Evolutionary conservation across 2,888 invertebrate genomes (phyloP).

Genomic region (Petrophora chlorosata): DNA sequence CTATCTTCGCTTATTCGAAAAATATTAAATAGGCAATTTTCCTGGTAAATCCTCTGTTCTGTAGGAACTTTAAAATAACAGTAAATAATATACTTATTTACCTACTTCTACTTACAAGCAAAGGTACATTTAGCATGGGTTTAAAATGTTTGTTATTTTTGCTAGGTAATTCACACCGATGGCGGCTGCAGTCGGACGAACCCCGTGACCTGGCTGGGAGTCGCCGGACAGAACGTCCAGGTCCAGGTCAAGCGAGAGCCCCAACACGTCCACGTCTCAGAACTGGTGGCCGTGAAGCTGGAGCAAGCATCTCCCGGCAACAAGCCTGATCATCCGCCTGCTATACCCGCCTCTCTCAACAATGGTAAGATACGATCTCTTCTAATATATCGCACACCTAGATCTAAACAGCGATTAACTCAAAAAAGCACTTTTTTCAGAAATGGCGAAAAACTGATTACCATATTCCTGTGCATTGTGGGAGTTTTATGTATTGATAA

Average conservation of each 20-base stretch:
- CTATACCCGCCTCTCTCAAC: slow-evolving; percentile 74
- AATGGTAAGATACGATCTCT: slow-evolving; percentile 67
- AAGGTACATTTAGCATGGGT: not conserved
- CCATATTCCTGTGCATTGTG: too few species aligned
- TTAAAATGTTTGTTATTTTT: not conserved
- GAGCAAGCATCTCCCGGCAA: slow-evolving; percentile 87
- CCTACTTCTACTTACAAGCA: not conserved
- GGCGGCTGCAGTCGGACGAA: slow-evolving; percentile 88
- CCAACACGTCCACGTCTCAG: slow-evolving; percentile 82
- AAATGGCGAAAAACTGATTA: too few species aligned
- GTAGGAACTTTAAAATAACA: too few species aligned
- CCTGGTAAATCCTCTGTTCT: too few species aligned
- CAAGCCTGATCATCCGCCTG: slow-evolving; percentile 76
- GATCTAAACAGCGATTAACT: too few species aligned
- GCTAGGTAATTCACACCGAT: slow-evolving; percentile 75
- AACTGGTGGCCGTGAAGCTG: slow-evolving; percentile 85
- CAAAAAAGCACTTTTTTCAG: too few species aligned
- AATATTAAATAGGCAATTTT: too few species aligned
- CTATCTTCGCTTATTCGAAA: too few species aligned
- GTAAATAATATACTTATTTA: too few species aligned
- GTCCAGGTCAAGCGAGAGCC: slow-evolving; percentile 88
- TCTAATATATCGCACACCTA: too few species aligned
- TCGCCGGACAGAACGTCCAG: slow-evolving; percentile 74
- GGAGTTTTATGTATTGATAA: too few species aligned
- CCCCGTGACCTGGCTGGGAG: slow-evolving; percentile 86